Base-by-base conservation (phyloP, 2,888 invertebrate species). In the Zootermopsis nevadensis region DNA sequence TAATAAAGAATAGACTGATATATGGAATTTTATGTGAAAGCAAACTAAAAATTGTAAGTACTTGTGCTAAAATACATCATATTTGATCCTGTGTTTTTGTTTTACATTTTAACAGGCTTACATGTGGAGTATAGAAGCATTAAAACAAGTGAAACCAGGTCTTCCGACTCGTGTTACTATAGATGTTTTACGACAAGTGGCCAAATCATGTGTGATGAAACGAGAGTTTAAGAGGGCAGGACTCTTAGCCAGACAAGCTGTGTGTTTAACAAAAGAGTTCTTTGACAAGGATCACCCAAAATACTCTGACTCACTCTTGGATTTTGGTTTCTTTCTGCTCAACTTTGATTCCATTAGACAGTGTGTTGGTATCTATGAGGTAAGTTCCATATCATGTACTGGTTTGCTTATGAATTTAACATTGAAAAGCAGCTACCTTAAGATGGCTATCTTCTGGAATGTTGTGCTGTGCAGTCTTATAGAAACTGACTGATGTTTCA, bases 191-290 rank as follows among this genome's bases (percentile, higher is more conserved):
- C 93, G 97, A 77, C 95, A 96, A 88, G 95, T 96, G 87, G 95
- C 96, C 85, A 97, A 97, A 89, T 94, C 96, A 30, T 97, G 97
- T 90, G 96, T 97, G 72, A 94, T 97, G 76, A 97, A 97, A 91
- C 92, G 97, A 67, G 94, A 95, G 87, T 97, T 97, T 90, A 90
- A 92, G 60, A 93, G 94, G 87, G 98, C 97, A 38, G 96, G 96
- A 86, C 90, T 96, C 86, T 91, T 98, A 80, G 96, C 97, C 86
- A 93, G 94, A 85, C 95, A 97, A 90, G 97, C 97, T 0, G 94
- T 96, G 69, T 93, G 93, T 84, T 90, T 94, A 82, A 94, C 95
- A 24, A 91, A 93, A 84, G 89, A 90, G 83, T 86, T 88, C 55
- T 90, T 90, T 88, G 90, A 90, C 30, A 84, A 74, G 35, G 89